Evolutionary conservation across 2,888 invertebrate species (phyloP), one percentile per base, ranked within the genome.

Genomic region (Oscheius sp.): DNA sequence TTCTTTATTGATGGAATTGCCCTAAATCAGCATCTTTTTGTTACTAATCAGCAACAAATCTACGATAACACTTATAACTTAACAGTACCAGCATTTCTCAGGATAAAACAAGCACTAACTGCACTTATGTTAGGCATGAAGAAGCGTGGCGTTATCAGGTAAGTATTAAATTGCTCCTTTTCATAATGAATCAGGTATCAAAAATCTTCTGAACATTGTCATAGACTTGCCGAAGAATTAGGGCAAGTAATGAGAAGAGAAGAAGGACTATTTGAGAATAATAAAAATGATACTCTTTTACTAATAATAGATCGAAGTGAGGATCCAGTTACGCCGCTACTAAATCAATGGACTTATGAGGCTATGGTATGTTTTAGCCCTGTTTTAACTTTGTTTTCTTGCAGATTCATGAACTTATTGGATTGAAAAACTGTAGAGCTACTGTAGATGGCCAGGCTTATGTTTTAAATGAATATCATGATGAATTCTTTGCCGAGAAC

Each of bases 301-400:
- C 88, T 99, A 34, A 92, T 99, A 73, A 87, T 99, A 39, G 98
- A 99, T 87, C 90, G 98, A 77, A 90, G 93, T 80, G 94, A 94
- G 87, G 98, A 99, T 88, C 93, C 96, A 0, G 92, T 97, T 6
- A 96, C 98, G 0, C 98, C 98, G 0, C 88, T 99, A 66, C 89
- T 99, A 33, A 95, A 93, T 88, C 93, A 95, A 90, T 99, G 98
- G 98, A 98, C 97, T 0, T 99, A 99, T 89, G 97, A 99, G 88
- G 98, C 98, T 1, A 98, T 99, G 98, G 84, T 76, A 29, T 37
- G 10, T 34, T 50, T 25, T 39, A 23, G 37, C 37, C 31, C n/a
- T 12, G n/a, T 27, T 2, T 53, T 17, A 29, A 17, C 2, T 29
- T 33, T 29, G n/a, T 6, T 31, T 58, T 8, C 3, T 23, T 66